Percentiles rank a stretch among this genome's conserved stretches.
phyloP scores from a whole-genome alignment of 2,113 vertebrate genomes.

The Thymallus thymallus region DNA sequence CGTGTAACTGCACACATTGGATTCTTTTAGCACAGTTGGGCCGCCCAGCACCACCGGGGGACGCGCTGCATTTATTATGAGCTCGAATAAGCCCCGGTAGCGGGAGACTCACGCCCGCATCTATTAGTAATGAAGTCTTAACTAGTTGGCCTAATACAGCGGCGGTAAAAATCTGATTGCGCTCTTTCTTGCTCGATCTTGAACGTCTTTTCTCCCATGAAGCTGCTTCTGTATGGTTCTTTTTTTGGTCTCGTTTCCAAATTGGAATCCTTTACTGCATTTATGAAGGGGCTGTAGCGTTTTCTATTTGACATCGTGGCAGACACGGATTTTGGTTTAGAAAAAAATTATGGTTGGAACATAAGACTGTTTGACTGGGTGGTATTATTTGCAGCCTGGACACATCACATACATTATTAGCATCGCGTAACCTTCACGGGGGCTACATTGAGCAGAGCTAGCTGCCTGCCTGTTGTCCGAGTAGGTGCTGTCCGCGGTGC shows the following conservation, averaged over 20 bases:
- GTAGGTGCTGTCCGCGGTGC: constrained; percentile 64
- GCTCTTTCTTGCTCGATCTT: constrained; percentile 34
- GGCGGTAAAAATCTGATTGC: constrained; percentile 59
- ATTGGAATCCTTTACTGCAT: background rate
- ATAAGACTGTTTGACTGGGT: background rate
- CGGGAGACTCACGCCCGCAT: constrained; percentile 69
- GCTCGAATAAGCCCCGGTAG: constrained; percentile 71
- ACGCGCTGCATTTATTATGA: constrained; percentile 74
- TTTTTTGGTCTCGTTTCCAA: background rate
- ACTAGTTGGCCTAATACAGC: constrained; percentile 42
- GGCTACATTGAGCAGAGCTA: constrained; percentile 21
- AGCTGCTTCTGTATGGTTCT: background rate
- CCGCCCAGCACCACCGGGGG: constrained; percentile 56
- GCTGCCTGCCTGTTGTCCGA: constrained; percentile 32
- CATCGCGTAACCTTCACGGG: constrained; percentile 66
- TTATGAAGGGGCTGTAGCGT: background rate
- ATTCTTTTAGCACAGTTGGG: constrained; percentile 68
- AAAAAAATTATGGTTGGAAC: background rate
- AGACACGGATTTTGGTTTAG: no score
- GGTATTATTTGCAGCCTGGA: background rate
- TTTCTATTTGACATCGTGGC: background rate
- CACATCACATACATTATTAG: constrained; percentile 5
- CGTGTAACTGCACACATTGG: constrained; percentile 59
- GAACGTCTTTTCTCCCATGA: constrained; percentile 20
- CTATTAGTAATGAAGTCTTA: constrained; percentile 70